Conservation (phyloP, 2,797 vertebrate species). For the Cirrhinus mrigala region DNA sequence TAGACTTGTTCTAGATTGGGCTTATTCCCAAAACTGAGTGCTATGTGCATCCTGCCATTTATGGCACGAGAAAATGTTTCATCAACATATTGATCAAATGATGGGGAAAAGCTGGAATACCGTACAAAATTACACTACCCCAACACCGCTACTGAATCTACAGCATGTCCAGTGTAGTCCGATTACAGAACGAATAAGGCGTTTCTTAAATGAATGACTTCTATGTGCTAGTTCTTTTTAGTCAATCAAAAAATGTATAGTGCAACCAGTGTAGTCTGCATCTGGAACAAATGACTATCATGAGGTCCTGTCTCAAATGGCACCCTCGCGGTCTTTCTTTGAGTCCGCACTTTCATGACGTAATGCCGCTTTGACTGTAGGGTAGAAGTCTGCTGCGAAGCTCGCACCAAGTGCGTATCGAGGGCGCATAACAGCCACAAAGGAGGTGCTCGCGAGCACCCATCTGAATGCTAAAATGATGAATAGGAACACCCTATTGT, state of each 20-base stretch:
- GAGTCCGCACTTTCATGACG: no score
- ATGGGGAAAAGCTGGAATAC: not conserved
- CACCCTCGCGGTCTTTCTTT: no score
- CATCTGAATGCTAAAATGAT: no score
- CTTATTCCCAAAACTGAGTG: not conserved
- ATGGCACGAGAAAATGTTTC: not conserved
- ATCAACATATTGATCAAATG: not conserved
- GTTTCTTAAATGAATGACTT: not conserved
- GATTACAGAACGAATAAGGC: not conserved
- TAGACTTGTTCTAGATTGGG: not conserved
- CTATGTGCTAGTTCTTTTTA: not conserved
- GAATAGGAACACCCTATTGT: no score
- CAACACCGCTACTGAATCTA: not conserved
- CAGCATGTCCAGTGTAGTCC: not conserved
- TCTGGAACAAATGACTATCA: not conserved
- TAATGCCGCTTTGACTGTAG: no score
- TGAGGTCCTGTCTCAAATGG: not conserved
- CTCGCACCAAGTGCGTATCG: no score
- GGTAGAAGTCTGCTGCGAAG: no score
- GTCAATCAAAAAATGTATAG: not conserved
- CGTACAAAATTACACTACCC: not conserved
- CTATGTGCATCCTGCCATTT: not conserved
- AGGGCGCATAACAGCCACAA: no score
- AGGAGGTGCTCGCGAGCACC: no score
- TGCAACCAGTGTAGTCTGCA: not conserved